These are phyloP conservation scores for Neria commutata DNA, from an alignment of 2,888 invertebrate species.

Conservation along the genomic window DNA sequence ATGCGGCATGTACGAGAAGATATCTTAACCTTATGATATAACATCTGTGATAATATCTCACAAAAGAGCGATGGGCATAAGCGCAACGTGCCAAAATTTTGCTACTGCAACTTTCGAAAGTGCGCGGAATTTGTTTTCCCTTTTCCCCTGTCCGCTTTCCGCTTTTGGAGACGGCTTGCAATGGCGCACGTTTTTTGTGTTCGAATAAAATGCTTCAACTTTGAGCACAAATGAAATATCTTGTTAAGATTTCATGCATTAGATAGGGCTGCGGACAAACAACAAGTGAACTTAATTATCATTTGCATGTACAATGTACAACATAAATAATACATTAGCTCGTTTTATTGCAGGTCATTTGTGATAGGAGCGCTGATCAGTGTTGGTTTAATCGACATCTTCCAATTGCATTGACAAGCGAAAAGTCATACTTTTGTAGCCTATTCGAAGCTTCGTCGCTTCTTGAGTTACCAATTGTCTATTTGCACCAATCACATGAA, in stretches of 20 bases:
- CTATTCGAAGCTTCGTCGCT: too few relatives aligned
- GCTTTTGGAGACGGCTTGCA: slow-evolving; percentile 15
- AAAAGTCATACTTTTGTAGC: too few relatives aligned
- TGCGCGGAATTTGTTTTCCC: slow-evolving; percentile 16
- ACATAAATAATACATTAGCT: slow-evolving; percentile 39
- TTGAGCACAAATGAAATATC: slow-evolving; percentile 54
- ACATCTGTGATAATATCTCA: too few relatives aligned
- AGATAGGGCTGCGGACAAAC: slow-evolving; percentile 42
- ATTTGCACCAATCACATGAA: too few relatives aligned
- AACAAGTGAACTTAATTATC: slow-evolving; percentile 59
- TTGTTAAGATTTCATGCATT: slow-evolving; percentile 58
- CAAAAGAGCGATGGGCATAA: slow-evolving; percentile 40
- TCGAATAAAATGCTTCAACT: too few relatives aligned
- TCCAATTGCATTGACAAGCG: too few relatives aligned
- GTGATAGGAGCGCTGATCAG: too few relatives aligned
- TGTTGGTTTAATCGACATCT: too few relatives aligned
- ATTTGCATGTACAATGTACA: slow-evolving; percentile 40
- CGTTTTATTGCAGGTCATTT: too few relatives aligned
- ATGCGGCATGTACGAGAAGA: slow-evolving; percentile 34
- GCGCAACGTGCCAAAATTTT: slow-evolving; percentile 57
- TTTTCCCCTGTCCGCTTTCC: slow-evolving; percentile 6
- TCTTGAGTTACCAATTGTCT: too few relatives aligned
- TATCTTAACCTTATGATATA: too few relatives aligned
- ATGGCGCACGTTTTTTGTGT: slow-evolving; percentile 58
- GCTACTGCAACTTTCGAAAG: slow-evolving; percentile 53